Base-by-base conservation (phyloP, 2,797 vertebrate species). In the Acanthurus lineatus region DNA sequence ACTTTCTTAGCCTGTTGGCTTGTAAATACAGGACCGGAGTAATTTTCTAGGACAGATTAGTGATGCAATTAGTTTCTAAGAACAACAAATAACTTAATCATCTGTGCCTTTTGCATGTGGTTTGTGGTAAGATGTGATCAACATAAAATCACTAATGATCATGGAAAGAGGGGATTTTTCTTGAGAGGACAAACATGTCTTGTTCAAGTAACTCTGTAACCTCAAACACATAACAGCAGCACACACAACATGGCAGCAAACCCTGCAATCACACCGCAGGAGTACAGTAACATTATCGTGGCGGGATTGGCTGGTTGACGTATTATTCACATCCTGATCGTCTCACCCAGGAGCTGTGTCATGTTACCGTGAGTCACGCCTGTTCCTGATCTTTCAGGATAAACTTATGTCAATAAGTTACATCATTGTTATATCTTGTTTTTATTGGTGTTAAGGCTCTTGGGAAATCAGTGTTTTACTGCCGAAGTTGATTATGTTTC, bases 251-350 rank as follows among this genome's bases (percentile, higher is more conserved):
- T 25, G 25, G 64, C 71, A 53, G 22, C 22, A 9, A 44, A 40
- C 54, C 53, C 52, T 81, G 35, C 56, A 74, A 84, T 79, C 53
- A 52, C 1, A n/a, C 56, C 56, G 63, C 35, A 35, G 40, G 28
- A 19, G 15, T 20, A 71, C 53, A 40, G 47, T 48, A n/a, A 57
- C 69, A 56, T 83, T 76, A 69, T 87, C 87, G 79, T 59, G 38
- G 40, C 56, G 3, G 25, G 22, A 51, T 69, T 53, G 77, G 52
- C 63, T 69, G 44, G 4, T 49, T 38, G 40, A 51, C 28, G 5
- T 17, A 68, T 86, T 78, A 75, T 57, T 86, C 66, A 80, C 63
- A 48, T 76, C 80, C 60, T 77, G 67, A 83, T 79, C 19, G 9
- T 58, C 42, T 82, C 74, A 65, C n/a, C n/a, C 52, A 63, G 42